A percentile compares a stretch with the other conserved stretches of the same genome.
These are phyloP conservation scores for Eristalis pertinax DNA, from an alignment of 2,888 invertebrate species.

Conservation along the genomic window DNA sequence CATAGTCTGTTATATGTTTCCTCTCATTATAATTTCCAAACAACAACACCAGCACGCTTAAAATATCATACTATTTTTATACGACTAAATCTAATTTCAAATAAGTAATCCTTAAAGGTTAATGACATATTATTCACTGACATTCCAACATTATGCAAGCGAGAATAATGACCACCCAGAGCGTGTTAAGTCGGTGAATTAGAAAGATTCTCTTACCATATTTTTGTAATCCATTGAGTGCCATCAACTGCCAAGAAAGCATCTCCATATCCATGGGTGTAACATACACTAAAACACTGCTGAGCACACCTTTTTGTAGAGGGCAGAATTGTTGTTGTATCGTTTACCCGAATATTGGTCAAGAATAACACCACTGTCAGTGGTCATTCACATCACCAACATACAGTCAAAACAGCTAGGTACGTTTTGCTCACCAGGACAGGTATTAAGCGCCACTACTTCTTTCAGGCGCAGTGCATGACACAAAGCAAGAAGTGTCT, in stretches of 20 bases:
- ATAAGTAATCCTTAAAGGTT: conserved; percentile 28
- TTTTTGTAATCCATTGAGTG: conserved; percentile 66
- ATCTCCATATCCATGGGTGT: conserved; percentile 51
- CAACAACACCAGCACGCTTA: background rate
- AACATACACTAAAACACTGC: conserved; percentile 34
- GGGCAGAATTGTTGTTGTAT: conserved; percentile 48
- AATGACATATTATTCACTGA: conserved; percentile 6
- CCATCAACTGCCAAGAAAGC: conserved; percentile 49
- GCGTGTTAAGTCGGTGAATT: conserved; percentile 56
- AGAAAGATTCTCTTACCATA: conserved; percentile 61
- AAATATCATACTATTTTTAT: background rate
- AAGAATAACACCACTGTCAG: conserved; percentile 52
- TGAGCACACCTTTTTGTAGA: conserved; percentile 48
- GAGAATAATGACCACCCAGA: conserved; percentile 62
- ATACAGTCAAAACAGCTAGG: conserved; percentile 42
- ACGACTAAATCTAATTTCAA: background rate
- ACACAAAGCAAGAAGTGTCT: conserved; percentile 37
- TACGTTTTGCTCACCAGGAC: conserved; percentile 14
- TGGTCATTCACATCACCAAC: conserved; percentile 47
- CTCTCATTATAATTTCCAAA: background rate
- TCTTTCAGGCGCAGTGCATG: conserved; percentile 17
- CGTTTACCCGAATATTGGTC: conserved; percentile 50
- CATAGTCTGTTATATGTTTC: background rate
- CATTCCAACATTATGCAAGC: conserved; percentile 38
- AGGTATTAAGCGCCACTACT: conserved; percentile 67